These are phyloP conservation scores for Eristalis tenax DNA, from an alignment of 2,888 invertebrate species.

Conservation along the genomic window DNA sequence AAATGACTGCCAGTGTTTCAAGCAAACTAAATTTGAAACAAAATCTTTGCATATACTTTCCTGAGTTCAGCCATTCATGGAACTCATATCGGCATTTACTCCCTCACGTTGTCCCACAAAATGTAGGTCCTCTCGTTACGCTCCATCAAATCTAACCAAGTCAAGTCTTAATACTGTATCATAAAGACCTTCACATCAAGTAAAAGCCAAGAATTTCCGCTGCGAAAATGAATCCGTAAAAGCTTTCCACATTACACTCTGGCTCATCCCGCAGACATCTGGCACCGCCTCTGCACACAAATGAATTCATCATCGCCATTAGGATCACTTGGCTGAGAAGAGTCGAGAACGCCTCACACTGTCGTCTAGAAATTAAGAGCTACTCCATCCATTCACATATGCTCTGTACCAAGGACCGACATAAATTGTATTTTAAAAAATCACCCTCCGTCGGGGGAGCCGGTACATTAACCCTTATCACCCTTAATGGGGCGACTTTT, in stretches of 20 bases:
- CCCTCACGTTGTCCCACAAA: not conserved
- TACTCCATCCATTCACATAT: not conserved
- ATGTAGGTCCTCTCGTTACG: not conserved
- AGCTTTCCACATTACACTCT: not conserved
- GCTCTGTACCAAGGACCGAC: not conserved
- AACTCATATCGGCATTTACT: too few species aligned
- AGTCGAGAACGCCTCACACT: not conserved
- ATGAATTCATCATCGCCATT: not conserved
- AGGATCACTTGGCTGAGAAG: not conserved
- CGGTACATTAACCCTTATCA: slow-evolving; percentile 15
- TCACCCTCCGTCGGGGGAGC: not conserved
- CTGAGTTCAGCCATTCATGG: too few species aligned
- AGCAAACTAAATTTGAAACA: too few species aligned
- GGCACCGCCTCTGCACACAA: not conserved
- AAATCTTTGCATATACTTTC: too few species aligned
- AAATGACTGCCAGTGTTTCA: too few species aligned
- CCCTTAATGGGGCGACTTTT: slow-evolving; percentile 7
- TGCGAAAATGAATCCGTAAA: not conserved
- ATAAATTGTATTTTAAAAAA: not conserved
- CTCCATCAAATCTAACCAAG: not conserved
- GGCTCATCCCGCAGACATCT: not conserved
- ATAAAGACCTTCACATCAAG: not conserved
- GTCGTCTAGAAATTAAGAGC: not conserved
- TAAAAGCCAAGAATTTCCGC: not conserved
- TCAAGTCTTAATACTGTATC: not conserved